phyloP scores from a whole-genome alignment of 2,113 vertebrate species.

The Centropus unirufus region DNA sequence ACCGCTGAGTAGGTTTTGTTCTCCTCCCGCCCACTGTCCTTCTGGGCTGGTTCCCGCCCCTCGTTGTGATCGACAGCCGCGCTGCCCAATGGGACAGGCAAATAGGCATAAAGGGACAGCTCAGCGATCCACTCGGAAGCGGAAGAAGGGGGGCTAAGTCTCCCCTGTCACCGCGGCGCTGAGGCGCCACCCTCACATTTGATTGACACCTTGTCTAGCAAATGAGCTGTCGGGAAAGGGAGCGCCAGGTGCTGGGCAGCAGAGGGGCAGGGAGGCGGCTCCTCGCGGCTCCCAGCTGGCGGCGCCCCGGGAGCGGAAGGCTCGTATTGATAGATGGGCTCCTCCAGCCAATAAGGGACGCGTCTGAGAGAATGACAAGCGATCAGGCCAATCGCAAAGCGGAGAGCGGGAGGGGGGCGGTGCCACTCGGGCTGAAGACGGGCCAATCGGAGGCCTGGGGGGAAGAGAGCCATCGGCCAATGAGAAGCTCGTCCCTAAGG shows the following conservation, averaged over 20 bases:
- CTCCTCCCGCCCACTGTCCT: neutral
- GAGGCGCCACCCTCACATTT: neutral
- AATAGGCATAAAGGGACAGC: slow-evolving; percentile 20
- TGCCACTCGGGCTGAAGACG: neutral
- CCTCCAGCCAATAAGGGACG: neutral
- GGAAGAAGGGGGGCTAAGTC: slow-evolving; percentile 34
- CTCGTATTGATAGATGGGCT: accelerated
- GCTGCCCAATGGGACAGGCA: neutral
- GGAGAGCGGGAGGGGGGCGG: neutral
- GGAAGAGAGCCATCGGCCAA: slow-evolving; percentile 24
- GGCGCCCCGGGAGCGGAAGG: no score
- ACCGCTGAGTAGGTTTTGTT: accelerated
- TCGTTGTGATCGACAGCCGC: neutral
- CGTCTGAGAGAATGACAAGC: accelerated
- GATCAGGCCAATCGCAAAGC: accelerated
- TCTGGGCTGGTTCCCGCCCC: neutral
- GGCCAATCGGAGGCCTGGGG: neutral
- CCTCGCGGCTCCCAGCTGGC: no score
- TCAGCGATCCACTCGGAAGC: slow-evolving; percentile 35
- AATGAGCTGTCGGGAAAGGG: neutral
- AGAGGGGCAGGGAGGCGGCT: neutral
- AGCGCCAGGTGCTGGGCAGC: accelerated
- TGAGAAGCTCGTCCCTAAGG: slow-evolving; percentile 45
- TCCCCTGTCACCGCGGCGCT: neutral
- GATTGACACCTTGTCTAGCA: neutral